Evolutionary conservation across 2,113 vertebrate species (phyloP).

Genomic region (Cygnus buccinator): DNA sequence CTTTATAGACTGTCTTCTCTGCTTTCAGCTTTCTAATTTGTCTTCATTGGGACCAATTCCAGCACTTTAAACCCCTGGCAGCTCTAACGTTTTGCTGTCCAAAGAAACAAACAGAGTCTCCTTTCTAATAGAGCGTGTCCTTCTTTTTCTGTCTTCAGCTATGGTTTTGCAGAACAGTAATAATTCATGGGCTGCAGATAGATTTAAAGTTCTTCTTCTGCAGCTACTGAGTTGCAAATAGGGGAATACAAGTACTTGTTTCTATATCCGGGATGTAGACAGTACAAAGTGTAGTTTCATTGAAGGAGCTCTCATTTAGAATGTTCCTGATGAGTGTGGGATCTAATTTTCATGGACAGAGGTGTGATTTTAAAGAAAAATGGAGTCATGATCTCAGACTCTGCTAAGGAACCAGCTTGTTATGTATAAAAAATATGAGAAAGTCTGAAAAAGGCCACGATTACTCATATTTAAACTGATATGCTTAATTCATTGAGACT

Average conservation of each 20-base stretch:
- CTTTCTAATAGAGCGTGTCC: not conserved
- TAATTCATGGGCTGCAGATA: not conserved
- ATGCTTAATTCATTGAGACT: not conserved
- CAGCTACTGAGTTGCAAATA: not conserved
- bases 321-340: not conserved
- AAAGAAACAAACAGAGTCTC: not conserved
- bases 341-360: not conserved
- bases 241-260: not conserved
- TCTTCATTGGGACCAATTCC: not conserved
- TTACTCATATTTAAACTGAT: not conserved
- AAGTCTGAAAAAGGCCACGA: not conserved
- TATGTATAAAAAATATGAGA: not conserved
- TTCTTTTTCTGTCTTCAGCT: not conserved
- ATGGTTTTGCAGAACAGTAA: not conserved
- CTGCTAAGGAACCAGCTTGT: not conserved
- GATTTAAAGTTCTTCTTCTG: not conserved
- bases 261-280: not conserved
- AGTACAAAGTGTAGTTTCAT: not conserved
- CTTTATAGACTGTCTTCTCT: not conserved
- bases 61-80: not conserved
- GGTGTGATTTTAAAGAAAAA: not conserved
- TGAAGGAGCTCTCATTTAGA: not conserved
- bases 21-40: not conserved
- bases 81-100: not conserved
- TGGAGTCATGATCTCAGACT: not conserved